These are phyloP conservation scores for Onychomys torridus DNA, from an alignment of 2,797 vertebrate species.

Conservation along the genomic window DNA sequence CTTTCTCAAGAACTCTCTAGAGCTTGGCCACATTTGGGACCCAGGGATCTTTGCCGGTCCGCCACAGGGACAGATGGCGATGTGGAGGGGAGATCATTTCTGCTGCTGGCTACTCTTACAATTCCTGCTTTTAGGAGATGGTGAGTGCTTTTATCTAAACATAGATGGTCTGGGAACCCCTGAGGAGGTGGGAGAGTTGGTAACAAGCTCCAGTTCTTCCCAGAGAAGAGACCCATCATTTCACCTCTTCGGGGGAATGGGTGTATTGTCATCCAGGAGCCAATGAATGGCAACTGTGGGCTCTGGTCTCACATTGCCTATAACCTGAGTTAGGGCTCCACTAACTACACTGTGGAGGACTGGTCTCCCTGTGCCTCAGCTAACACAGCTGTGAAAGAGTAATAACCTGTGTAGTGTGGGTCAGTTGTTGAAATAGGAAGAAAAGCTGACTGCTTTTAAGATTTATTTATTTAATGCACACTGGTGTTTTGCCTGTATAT, in stretches of 20 bases:
- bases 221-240: background rate
- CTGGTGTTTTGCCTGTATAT: background rate
- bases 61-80: conserved; percentile 5
- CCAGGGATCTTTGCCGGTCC: background rate
- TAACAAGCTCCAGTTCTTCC: background rate
- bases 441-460: background rate
- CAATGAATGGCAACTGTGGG: background rate
- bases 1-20: conserved; percentile 9
- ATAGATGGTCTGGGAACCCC: background rate
- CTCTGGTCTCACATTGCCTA: background rate
- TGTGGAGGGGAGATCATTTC: background rate
- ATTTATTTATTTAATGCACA: background rate
- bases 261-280: background rate
- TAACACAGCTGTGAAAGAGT: background rate
- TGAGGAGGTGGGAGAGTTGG: background rate
- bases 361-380: background rate
- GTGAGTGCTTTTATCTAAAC: conserved; percentile 64
- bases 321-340: background rate
- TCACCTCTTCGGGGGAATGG: background rate
- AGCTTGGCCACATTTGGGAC: background rate
- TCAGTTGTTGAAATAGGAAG: background rate
- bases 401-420: background rate
- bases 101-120: conserved; percentile 31
- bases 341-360: background rate
- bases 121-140: conserved; percentile 51